Conservation (phyloP, 2,797 vertebrate genomes). For the Rhabdomys pumilio region DNA sequence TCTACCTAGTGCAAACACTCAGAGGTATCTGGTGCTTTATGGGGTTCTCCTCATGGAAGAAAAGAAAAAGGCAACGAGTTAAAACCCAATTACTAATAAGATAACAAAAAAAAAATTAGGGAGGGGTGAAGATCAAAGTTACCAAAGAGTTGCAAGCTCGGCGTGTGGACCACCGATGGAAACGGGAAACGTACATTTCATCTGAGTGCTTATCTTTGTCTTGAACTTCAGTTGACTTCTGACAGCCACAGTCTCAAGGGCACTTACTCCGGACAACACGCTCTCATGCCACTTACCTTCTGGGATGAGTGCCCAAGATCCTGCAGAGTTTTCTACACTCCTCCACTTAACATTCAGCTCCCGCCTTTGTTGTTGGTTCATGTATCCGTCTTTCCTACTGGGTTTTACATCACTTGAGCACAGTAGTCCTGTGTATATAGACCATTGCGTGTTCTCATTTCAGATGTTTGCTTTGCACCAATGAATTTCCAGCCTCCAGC, state of each 20-base stretch:
- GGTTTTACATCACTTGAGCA: not conserved
- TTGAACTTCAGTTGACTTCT: not conserved
- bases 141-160: not conserved
- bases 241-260: not conserved
- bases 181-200: not conserved
- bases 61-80: not conserved
- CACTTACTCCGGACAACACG: not conserved
- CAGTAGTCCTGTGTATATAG: not conserved
- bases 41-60: not conserved
- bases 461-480: not conserved
- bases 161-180: not conserved
- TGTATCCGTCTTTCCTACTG: not conserved
- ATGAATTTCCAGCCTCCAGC: not conserved
- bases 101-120: not conserved
- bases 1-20: not conserved
- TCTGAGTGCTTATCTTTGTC: not conserved
- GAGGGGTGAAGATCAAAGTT: not conserved
- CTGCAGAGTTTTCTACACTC: not conserved
- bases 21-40: not conserved
- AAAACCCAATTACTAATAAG: not conserved
- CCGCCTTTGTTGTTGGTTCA: not conserved
- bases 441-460: not conserved
- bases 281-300: not conserved
- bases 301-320: not conserved
- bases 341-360: not conserved